Evolutionary conservation across 2,797 vertebrate species (phyloP).

Genomic region (Garrulus glandarius): DNA sequence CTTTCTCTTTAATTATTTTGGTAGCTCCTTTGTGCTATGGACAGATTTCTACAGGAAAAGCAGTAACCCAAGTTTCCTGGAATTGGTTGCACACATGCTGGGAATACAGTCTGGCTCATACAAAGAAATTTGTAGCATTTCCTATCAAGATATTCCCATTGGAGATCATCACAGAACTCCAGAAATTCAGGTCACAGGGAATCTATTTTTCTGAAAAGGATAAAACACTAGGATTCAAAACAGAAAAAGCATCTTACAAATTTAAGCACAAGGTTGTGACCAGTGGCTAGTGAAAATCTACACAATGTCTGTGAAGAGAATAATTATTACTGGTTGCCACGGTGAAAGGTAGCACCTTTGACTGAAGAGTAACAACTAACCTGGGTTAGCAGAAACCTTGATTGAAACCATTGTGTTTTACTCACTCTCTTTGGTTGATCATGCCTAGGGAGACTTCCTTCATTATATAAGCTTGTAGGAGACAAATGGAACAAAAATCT

Average conservation of each 20-base stretch:
- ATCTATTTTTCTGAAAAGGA: neutral
- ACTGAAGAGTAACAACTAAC: constrained; percentile 40
- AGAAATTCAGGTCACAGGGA: constrained; percentile 22
- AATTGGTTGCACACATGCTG: neutral
- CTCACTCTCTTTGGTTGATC: constrained; percentile 37
- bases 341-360: constrained; percentile 14
- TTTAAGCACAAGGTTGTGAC: neutral
- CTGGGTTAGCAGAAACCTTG: constrained; percentile 36
- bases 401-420: constrained; percentile 53
- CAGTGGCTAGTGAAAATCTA: neutral
- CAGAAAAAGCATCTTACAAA: neutral
- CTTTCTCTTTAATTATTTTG: constrained; percentile 14
- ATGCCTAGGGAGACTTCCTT: constrained; percentile 56
- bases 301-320: neutral
- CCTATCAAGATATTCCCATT: neutral
- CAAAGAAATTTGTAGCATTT: neutral
- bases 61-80: neutral
- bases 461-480: constrained; percentile 38
- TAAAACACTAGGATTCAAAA: neutral
- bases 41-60: constrained; percentile 15
- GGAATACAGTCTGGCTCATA: constrained; percentile 1
- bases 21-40: neutral
- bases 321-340: constrained; percentile 28
- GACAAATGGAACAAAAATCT: constrained; percentile 64
- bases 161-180: neutral